Evolutionary conservation across 2,888 invertebrate genomes (phyloP).

Genomic region (Galeruca laticollis): DNA sequence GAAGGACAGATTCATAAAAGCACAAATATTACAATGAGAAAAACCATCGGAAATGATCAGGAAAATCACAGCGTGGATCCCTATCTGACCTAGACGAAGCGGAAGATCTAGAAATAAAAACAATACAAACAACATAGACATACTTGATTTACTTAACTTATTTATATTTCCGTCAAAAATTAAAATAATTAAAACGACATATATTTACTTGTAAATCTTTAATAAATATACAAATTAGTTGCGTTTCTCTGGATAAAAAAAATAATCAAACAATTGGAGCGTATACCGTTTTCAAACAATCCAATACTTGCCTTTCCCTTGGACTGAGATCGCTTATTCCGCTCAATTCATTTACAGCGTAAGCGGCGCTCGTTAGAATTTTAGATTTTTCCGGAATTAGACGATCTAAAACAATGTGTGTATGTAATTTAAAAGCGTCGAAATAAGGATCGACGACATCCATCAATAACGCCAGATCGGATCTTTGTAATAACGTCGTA

Average conservation of each 20-base stretch:
- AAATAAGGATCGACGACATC: slow-evolving; percentile 68
- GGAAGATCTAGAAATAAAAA: too few relatives aligned
- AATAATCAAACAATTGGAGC: slow-evolving; percentile 23
- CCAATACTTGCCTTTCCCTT: slow-evolving; percentile 33
- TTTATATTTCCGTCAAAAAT: too few relatives aligned
- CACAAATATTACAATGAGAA: too few relatives aligned
- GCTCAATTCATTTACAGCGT: slow-evolving; percentile 31
- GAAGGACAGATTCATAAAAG: too few relatives aligned
- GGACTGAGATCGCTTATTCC: slow-evolving; percentile 20
- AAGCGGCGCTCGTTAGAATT: slow-evolving; percentile 58
- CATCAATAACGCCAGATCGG: slow-evolving; percentile 72
- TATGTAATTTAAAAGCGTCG: slow-evolving; percentile 62
- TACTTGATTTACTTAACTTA: too few relatives aligned
- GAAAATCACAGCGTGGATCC: too few relatives aligned
- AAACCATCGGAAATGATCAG: too few relatives aligned
- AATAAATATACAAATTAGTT: too few relatives aligned
- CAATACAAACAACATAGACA: too few relatives aligned
- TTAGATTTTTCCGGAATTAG: slow-evolving; percentile 66
- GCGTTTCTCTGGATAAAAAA: background rate
- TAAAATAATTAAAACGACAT: too few relatives aligned
- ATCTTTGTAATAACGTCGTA: slow-evolving; percentile 70
- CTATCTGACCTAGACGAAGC: too few relatives aligned
- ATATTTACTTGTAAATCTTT: too few relatives aligned
- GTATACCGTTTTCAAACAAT: slow-evolving; percentile 37
- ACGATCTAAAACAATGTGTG: slow-evolving; percentile 63